Conservation (phyloP, 64 coral and sea anemone genomes). For the Platygyra sinensis region DNA sequence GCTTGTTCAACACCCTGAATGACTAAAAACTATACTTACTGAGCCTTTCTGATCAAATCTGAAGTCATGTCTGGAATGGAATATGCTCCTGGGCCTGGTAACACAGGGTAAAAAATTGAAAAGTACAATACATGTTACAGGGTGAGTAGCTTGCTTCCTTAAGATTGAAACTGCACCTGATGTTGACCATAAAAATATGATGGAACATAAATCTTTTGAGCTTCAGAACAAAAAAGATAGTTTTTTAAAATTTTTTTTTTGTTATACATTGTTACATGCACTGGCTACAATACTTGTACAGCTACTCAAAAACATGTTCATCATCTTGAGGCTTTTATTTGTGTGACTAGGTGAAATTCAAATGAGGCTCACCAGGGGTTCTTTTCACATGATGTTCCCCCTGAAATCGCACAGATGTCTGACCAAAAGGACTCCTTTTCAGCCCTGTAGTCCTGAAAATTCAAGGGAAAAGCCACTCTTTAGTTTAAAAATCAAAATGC, state of each 20-base stretch:
- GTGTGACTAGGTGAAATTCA: too few species aligned
- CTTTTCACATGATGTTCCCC: conserved; percentile 67
- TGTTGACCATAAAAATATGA: too few species aligned
- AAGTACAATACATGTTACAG: too few species aligned
- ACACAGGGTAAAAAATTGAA: neutral
- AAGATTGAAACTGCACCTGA: too few species aligned
- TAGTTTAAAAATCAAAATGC: neutral
- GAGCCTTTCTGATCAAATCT: conserved; percentile 70
- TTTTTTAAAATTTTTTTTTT: too few species aligned
- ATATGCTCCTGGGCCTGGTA: conserved; percentile 82
- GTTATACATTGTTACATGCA: too few species aligned
- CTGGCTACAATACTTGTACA: too few species aligned
- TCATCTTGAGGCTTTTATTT: neutral
- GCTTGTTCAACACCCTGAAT: too few species aligned
- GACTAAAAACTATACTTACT: conserved; percentile 65
- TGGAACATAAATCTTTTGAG: too few species aligned
- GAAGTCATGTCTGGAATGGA: conserved; percentile 81
- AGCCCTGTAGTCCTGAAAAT: conserved; percentile 79
- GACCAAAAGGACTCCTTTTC: conserved; percentile 96
- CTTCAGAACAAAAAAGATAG: too few species aligned
- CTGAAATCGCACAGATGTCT: conserved; percentile 95
- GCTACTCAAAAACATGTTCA: too few species aligned
- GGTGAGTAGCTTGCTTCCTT: too few species aligned
- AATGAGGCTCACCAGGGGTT: conserved; percentile 69
- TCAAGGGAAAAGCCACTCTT: neutral